phyloP scores from a whole-genome alignment of 92 coral and sea anemone genomes.

The Isaurus tuberculatus region DNA sequence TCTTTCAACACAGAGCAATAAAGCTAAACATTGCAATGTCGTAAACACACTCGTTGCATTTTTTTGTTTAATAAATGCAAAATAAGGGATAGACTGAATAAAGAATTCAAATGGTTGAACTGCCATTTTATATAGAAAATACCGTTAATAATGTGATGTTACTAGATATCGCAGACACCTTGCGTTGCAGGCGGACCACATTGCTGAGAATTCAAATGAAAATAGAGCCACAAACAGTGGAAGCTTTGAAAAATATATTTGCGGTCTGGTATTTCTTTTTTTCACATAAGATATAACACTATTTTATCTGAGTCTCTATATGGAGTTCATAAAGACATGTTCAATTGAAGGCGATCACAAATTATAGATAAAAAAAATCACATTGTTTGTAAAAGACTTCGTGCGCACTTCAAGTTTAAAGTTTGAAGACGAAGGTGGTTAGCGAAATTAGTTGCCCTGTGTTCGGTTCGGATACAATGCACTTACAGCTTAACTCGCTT shows the following conservation, averaged over 20 bases:
- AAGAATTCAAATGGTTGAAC: neutral
- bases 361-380: too few species aligned
- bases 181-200: neutral
- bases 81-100: neutral
- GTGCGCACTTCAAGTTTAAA: too few species aligned
- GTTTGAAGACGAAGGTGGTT: too few species aligned
- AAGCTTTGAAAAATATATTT: neutral
- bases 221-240: neutral
- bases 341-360: too few species aligned
- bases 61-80: neutral
- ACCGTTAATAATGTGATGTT: neutral
- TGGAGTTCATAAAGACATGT: too few species aligned
- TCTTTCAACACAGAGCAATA: neutral
- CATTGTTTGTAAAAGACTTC: too few species aligned
- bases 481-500: too few species aligned
- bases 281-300: too few species aligned
- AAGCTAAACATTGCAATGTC: neutral
- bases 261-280: neutral
- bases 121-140: neutral
- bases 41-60: too few species aligned
- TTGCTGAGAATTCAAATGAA: neutral
- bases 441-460: too few species aligned
- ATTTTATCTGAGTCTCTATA: too few species aligned
- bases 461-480: too few species aligned
- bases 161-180: neutral